Conservation (phyloP, 2,113 vertebrate species). For the Menura novaehollandiae region DNA sequence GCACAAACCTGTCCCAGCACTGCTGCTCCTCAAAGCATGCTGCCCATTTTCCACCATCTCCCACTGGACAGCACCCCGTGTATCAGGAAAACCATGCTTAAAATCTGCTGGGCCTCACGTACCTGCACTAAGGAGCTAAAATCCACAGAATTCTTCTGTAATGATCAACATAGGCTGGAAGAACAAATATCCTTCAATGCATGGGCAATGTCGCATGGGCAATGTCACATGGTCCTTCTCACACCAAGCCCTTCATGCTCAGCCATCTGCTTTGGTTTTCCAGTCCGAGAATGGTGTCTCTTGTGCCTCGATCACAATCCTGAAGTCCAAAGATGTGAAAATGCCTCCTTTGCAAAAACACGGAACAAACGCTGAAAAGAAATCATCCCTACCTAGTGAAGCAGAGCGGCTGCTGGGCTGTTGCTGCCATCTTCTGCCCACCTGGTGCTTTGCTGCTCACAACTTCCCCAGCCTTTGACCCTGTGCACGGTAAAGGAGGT, state of each 20-base stretch:
- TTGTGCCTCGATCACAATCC: neutral
- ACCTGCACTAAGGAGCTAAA: neutral
- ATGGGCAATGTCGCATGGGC: rapidly evolving
- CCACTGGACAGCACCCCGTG: neutral
- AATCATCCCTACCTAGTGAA: rapidly evolving
- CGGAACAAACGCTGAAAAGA: too few species aligned
- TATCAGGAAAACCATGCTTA: neutral
- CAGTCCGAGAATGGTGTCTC: rapidly evolving
- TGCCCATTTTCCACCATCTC: neutral
- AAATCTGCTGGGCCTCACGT: neutral
- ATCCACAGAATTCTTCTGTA: neutral
- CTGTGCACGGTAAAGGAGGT: rapidly evolving
- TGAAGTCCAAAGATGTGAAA: neutral
- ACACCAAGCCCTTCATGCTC: neutral
- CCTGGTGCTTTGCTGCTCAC: neutral
- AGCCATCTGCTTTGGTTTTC: neutral
- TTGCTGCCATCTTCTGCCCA: conserved; percentile 55
- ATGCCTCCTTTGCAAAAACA: rapidly evolving
- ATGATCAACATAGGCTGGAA: neutral
- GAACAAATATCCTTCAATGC: neutral
- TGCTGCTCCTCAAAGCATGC: neutral
- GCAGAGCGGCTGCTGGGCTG: neutral
- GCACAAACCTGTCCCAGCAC: neutral
- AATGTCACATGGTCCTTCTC: rapidly evolving
- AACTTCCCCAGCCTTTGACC: neutral